Percentiles rank a stretch among this genome's conserved stretches.
phyloP scores from a whole-genome alignment of 1,140 invertebrate genomes.

The Drosophila sp. region DNA sequence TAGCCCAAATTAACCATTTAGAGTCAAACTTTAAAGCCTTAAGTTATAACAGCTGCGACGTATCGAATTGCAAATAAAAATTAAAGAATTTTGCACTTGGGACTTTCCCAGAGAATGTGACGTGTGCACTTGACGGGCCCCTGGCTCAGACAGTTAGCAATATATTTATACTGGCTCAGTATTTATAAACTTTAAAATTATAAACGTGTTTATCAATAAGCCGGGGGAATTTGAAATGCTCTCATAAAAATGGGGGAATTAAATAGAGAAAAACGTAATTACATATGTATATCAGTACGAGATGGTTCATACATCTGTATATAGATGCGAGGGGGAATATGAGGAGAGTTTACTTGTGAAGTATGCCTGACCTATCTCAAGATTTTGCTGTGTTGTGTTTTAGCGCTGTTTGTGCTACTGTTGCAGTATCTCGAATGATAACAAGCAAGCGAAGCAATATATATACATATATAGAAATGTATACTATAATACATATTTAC shows the following conservation, averaged over 20 bases:
- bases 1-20: neutral
- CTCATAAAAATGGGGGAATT: too few species aligned
- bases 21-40: neutral
- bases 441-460: slow-evolving; percentile 4
- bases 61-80: neutral
- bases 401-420: neutral
- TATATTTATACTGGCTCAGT: neutral
- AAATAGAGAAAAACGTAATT: too few species aligned
- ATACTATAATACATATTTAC: slow-evolving; percentile 17
- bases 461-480: neutral
- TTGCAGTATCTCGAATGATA: slow-evolving; percentile 38
- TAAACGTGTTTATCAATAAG: neutral
- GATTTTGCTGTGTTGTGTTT: slow-evolving; percentile 8
- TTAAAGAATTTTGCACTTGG: slow-evolving; percentile 16
- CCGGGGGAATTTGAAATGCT: too few species aligned
- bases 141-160: neutral
- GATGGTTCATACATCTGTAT: too few species aligned
- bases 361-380: slow-evolving; percentile 61
- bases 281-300: too few species aligned
- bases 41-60: slow-evolving; percentile 57
- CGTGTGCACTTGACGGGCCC: too few species aligned
- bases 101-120: slow-evolving; percentile 52
- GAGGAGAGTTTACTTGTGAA: neutral
- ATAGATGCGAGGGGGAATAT: neutral
- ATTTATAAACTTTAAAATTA: too few species aligned